phyloP scores from a whole-genome alignment of 2,797 vertebrate species.

The Rhinella marina region DNA sequence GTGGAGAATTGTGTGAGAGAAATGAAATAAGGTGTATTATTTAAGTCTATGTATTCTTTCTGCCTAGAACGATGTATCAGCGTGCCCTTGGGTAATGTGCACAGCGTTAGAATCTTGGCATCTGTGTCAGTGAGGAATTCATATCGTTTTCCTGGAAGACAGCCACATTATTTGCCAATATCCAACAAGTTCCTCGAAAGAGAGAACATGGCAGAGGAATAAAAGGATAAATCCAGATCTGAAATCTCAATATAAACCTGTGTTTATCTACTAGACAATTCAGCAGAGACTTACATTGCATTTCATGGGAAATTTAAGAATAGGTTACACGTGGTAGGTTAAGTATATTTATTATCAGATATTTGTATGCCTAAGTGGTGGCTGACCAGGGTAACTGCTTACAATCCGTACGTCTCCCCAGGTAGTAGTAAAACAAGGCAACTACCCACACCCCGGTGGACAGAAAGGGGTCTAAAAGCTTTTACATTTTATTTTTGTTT shows the following conservation, averaged over 20 bases:
- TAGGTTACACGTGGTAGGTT: neutral
- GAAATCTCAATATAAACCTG: slow-evolving; percentile 19
- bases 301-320: neutral
- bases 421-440: neutral
- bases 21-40: slow-evolving; percentile 29
- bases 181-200: slow-evolving; percentile 35
- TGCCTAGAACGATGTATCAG: neutral
- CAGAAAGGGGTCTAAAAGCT: neutral
- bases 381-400: neutral
- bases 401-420: neutral
- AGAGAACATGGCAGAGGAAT: slow-evolving; percentile 21
- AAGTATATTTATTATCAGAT: neutral
- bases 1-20: slow-evolving; percentile 2
- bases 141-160: slow-evolving; percentile 35
- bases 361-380: neutral
- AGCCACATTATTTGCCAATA: slow-evolving; percentile 34
- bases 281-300: neutral
- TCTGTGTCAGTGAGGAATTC: slow-evolving; percentile 33
- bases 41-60: slow-evolving; percentile 19
- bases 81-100: slow-evolving; percentile 37
- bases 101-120: slow-evolving; percentile 38
- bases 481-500: neutral
- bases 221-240: slow-evolving; percentile 9
- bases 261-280: slow-evolving; percentile 12
- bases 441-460: neutral